phyloP scores from a whole-genome alignment of 2,113 vertebrate genomes.

The Thalassarche chlororhynchos region DNA sequence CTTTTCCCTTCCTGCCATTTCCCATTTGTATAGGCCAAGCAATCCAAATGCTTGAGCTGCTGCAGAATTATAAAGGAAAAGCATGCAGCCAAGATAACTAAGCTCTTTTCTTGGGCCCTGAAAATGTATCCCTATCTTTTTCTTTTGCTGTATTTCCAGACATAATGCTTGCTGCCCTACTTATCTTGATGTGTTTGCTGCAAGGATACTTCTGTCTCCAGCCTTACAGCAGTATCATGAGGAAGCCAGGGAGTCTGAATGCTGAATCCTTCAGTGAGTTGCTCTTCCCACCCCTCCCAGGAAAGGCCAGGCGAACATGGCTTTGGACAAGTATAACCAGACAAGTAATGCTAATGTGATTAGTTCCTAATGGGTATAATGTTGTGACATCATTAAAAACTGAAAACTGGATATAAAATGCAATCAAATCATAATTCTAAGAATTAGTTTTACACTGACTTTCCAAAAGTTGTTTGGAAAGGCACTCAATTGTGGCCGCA shows the following conservation, averaged over 20 bases:
- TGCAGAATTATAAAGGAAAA: not conserved
- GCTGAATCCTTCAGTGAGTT: not conserved
- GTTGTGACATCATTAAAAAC: not conserved
- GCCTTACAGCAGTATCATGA: not conserved
- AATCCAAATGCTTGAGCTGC: not conserved
- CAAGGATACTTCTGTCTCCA: not conserved
- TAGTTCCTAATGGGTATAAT: not conserved
- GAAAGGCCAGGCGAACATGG: rapidly evolving
- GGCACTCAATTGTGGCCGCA: rapidly evolving
- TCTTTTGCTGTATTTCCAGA: not conserved
- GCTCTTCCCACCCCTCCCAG: not conserved
- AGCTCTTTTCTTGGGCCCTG: not conserved
- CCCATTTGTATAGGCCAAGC: not conserved
- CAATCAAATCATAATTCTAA: not conserved
- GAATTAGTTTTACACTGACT: not conserved
- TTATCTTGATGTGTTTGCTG: not conserved
- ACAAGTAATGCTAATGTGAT: not conserved
- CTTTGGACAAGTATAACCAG: not conserved
- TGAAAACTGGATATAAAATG: not conserved
- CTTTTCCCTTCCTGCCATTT: not conserved
- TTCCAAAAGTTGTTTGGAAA: not conserved
- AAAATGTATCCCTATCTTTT: not conserved
- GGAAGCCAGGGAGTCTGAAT: not conserved
- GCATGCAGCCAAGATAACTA: not conserved
- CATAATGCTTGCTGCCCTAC: not conserved